Conservation (phyloP, 1,140 invertebrate genomes). For the Trichonephila inaurata region DNA sequence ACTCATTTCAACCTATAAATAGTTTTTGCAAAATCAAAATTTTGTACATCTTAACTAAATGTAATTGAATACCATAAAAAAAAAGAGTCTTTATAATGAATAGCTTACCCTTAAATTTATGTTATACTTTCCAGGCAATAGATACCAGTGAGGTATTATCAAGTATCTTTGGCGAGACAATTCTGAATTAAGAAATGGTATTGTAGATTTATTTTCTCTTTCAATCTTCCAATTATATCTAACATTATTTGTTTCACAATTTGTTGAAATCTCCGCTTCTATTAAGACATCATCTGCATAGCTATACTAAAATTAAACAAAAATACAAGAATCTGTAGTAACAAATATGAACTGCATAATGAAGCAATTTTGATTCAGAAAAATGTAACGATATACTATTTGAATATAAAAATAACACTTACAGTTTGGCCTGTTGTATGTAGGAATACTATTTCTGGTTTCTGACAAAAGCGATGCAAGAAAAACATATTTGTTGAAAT, state of each 20-base stretch:
- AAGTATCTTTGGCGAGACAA: slow-evolving; percentile 48
- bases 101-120: slow-evolving; percentile 57
- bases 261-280: slow-evolving; percentile 59
- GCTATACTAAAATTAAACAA: slow-evolving; percentile 20
- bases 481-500: slow-evolving; percentile 75
- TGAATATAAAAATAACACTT: slow-evolving; percentile 19
- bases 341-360: background rate
- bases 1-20: slow-evolving; percentile 54
- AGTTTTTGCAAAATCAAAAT: background rate
- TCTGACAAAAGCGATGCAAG: slow-evolving; percentile 50
- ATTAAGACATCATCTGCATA: slow-evolving; percentile 35
- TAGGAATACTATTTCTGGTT: slow-evolving; percentile 66
- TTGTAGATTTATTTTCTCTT: background rate
- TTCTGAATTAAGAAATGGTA: background rate
- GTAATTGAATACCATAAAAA: background rate
- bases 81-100: background rate
- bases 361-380: background rate
- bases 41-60: background rate
- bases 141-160: slow-evolving; percentile 29
- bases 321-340: background rate
- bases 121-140: slow-evolving; percentile 33
- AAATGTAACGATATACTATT: background rate
- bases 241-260: slow-evolving; percentile 47
- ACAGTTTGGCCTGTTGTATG: slow-evolving; percentile 42
- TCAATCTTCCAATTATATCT: slow-evolving; percentile 55